phyloP scores from a whole-genome alignment of 53 echinoderm and acorn worm genomes.

The Stichopus horrens region DNA sequence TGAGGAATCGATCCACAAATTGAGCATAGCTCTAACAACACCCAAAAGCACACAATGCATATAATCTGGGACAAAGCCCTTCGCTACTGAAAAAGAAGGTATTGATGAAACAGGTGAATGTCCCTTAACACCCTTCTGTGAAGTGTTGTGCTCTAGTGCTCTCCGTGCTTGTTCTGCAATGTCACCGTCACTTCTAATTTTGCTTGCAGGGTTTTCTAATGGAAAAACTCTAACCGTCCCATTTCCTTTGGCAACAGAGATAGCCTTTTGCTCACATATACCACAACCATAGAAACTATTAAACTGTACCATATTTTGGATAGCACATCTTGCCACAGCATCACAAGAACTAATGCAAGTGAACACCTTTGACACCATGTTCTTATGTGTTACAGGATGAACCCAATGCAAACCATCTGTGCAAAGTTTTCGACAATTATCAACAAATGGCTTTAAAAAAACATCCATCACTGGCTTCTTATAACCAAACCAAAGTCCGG shows the following conservation, averaged over 20 bases:
- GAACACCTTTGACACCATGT: constrained; percentile 30
- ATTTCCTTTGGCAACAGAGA: constrained; percentile 48
- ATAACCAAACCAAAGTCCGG: constrained; percentile 61
- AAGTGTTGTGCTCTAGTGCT: background rate
- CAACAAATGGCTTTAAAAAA: constrained; percentile 53
- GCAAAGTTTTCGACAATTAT: constrained; percentile 43
- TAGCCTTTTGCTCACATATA: constrained; percentile 51
- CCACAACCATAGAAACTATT: constrained; percentile 62
- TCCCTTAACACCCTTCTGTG: constrained; percentile 39
- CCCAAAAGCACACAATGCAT: constrained; percentile 55
- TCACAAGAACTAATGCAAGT: constrained; percentile 47
- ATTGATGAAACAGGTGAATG: constrained; percentile 26
- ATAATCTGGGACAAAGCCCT: constrained; percentile 48
- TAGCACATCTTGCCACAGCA: constrained; percentile 44
- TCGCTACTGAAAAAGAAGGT: constrained; percentile 28
- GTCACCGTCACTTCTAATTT: constrained; percentile 34
- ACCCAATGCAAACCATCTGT: constrained; percentile 48
- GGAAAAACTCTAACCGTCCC: constrained; percentile 45
- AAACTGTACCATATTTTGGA: constrained; percentile 55
- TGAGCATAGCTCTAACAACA: constrained; percentile 40
- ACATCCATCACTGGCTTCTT: constrained; percentile 48
- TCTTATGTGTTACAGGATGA: constrained; percentile 5
- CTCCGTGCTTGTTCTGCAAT: background rate
- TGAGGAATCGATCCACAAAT: constrained; percentile 30
- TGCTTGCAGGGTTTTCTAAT: constrained; percentile 38